Percentiles rank a stretch among this genome's conserved stretches.
Evolutionary conservation across 2,113 vertebrate species (phyloP).

Genomic region (Cardinalis cardinalis): DNA sequence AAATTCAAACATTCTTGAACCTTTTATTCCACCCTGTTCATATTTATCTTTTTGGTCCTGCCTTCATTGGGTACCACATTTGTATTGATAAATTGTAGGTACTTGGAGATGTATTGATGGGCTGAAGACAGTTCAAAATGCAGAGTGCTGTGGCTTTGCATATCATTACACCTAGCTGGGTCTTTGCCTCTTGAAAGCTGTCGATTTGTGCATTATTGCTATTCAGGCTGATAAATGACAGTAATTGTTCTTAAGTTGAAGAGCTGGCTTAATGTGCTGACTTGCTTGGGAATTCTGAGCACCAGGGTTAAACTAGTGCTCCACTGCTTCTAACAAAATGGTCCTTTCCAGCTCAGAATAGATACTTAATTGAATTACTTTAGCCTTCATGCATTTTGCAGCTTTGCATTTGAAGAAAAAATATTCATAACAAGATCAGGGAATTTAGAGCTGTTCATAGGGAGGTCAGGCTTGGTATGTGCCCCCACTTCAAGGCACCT

Average conservation of each 20-base stretch:
- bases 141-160: constrained; percentile 79
- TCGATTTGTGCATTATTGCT: constrained; percentile 86
- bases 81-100: constrained; percentile 82
- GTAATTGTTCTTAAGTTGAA: constrained; percentile 88
- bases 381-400: constrained; percentile 72
- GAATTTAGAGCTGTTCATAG: constrained; percentile 47
- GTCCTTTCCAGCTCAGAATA: constrained; percentile 73
- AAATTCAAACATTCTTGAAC: constrained; percentile 77
- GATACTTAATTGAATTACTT: constrained; percentile 81
- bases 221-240: constrained; percentile 86
- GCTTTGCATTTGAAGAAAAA: constrained; percentile 68
- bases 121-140: constrained; percentile 76
- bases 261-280: constrained; percentile 81
- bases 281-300: constrained; percentile 81
- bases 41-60: constrained; percentile 79
- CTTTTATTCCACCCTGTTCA: constrained; percentile 70
- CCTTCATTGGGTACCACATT: constrained; percentile 76
- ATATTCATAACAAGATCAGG: constrained; percentile 64
- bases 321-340: constrained; percentile 74
- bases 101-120: constrained; percentile 81
- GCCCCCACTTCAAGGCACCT: constrained; percentile 58
- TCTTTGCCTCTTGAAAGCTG: constrained; percentile 82
- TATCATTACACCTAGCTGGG: constrained; percentile 79
- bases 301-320: constrained; percentile 74
- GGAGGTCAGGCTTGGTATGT: constrained; percentile 31